A percentile compares a stretch with the other conserved stretches of the same genome.
Evolutionary conservation across 2,113 vertebrate species (phyloP).

Genomic region (Catharus bicknelli): DNA sequence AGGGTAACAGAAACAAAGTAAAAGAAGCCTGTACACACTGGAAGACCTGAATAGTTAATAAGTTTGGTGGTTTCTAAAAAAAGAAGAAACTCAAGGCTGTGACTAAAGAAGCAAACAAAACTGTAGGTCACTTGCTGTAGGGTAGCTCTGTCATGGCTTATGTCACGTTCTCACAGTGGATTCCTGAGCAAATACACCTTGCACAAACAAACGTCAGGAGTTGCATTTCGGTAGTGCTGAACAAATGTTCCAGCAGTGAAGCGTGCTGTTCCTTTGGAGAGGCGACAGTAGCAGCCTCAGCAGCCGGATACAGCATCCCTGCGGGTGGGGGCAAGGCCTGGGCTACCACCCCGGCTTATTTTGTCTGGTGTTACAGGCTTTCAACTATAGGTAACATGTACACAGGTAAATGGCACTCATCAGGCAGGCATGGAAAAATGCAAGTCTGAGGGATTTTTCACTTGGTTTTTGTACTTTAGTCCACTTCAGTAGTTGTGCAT

Average conservation of each 20-base stretch:
- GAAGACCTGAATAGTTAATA: not conserved
- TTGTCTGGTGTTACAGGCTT: not conserved
- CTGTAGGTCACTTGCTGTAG: slow-evolving; percentile 43
- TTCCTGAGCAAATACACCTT: slow-evolving; percentile 74
- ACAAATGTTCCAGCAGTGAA: slow-evolving; percentile 22
- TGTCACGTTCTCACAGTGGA: slow-evolving; percentile 74
- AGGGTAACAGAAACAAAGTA: not conserved
- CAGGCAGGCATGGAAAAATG: not conserved
- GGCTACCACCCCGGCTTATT: not conserved
- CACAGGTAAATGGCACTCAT: not conserved
- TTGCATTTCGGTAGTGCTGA: slow-evolving; percentile 39
- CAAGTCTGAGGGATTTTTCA: not conserved
- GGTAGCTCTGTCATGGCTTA: slow-evolving; percentile 39
- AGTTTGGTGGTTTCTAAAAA: slow-evolving; percentile 16
- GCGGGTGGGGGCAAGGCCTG: too few relatives aligned
- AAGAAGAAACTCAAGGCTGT: slow-evolving; percentile 26
- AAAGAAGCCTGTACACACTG: not conserved
- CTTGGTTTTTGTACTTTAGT: not conserved
- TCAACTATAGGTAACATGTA: not conserved
- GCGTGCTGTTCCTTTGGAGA: not conserved
- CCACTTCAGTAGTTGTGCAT: rapidly evolving
- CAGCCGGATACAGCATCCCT: not conserved
- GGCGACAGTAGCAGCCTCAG: not conserved
- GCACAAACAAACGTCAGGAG: slow-evolving; percentile 71
- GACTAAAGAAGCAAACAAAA: slow-evolving; percentile 24